Evolutionary conservation across 2,888 invertebrate genomes (phyloP), one percentile per base, ranked within the genome.

Genomic region (Euclidia mi): DNA sequence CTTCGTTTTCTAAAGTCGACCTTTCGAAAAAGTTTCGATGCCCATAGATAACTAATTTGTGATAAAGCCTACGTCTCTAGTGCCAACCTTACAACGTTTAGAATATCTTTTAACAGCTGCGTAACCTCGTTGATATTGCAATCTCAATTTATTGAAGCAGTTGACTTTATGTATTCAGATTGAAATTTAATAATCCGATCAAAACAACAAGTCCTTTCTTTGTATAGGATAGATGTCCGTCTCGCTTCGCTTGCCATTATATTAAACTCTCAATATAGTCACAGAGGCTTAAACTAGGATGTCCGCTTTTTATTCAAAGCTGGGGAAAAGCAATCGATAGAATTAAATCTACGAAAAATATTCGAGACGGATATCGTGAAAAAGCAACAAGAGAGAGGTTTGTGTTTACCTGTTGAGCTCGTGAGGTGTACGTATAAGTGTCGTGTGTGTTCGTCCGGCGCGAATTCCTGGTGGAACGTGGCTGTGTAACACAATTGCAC

Each of bases 1-100:
- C 72, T 78, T 78, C 78, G 76, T 80, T 78, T 85, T 82, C 78
- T 79, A 82, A 85, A 87, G 84, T 84, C 82, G 76, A 83, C 81
- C 85, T 80, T 81, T 73, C 58, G 41, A 56, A 25, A 66, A 76
- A 81, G 74, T 84, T 82, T 75, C 59, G 71, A 69, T 69, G 63
- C 56, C n/a, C 72, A 69, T 66, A 67, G 67, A 71, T 82, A 77
- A 72, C 63, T 75, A 73, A 76, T 72, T 72, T 74, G 70, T 64
- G 56, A 57, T 58, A 63, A 51, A 61, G 55, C 40, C 45, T 43
- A 44, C 45, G 37, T 51, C 51, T 65, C 53, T 61, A 53, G 37
- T 49, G 47, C 51, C 31, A 20, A n/a, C n/a, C n/a, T n/a, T n/a
- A n/a, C n/a, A n/a, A 35, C n/a, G 14, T 17, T 47, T 32, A 32